Evolutionary conservation across 2,888 invertebrate genomes (phyloP).

Genomic region (Cephalotes varians): DNA sequence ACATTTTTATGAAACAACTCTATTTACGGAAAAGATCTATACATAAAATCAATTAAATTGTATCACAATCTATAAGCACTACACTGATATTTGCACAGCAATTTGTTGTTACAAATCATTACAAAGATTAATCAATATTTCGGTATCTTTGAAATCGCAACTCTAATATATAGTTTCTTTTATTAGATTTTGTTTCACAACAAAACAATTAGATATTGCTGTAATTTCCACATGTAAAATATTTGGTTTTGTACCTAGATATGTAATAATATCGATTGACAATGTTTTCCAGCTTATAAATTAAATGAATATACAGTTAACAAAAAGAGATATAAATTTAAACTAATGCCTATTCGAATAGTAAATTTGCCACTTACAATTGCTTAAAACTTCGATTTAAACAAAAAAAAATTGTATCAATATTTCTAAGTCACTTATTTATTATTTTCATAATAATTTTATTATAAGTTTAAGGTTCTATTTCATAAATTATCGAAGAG

Average conservation of each 20-base stretch:
- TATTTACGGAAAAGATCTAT: background rate
- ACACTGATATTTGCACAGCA: background rate
- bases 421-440: background rate
- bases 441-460: conserved; percentile 15
- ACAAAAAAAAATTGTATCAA: background rate
- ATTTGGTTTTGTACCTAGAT: background rate
- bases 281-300: conserved; percentile 22
- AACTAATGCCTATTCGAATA: conserved; percentile 12
- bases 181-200: background rate
- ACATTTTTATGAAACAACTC: background rate
- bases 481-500: background rate
- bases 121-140: background rate
- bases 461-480: background rate
- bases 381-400: background rate
- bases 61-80: background rate
- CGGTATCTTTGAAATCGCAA: background rate
- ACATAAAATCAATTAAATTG: background rate
- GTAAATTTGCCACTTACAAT: background rate
- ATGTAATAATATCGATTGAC: background rate
- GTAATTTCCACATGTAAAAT: background rate
- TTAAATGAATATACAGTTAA: background rate
- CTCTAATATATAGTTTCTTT: background rate
- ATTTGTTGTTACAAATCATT: background rate
- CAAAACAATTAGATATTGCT: background rate
- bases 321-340: background rate